phyloP scores from a whole-genome alignment of 2,113 vertebrate species.

The Charadrius vociferus region DNA sequence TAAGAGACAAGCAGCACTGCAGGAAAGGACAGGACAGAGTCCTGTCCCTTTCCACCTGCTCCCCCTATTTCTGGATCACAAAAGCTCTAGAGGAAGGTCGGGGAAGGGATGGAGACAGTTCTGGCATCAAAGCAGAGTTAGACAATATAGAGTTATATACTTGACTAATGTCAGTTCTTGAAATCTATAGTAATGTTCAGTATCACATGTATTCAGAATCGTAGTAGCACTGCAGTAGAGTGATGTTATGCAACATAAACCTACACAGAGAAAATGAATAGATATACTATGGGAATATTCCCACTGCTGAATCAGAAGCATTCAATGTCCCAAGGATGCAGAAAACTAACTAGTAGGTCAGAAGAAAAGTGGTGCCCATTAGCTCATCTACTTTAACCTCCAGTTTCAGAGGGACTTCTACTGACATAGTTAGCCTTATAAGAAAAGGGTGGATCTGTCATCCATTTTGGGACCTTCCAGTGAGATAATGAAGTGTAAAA shows the following conservation, averaged over 20 bases:
- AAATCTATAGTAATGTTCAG: not conserved
- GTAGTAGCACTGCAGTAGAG: not conserved
- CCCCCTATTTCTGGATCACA: not conserved
- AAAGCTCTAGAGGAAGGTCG: not conserved
- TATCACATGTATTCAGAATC: not conserved
- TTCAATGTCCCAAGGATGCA: not conserved
- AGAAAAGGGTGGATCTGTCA: not conserved
- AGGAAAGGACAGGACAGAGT: not conserved
- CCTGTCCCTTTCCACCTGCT: not conserved
- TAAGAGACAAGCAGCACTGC: not conserved
- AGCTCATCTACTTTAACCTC: not conserved
- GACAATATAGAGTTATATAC: not conserved
- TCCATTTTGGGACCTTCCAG: not conserved
- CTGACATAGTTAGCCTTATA: not conserved
- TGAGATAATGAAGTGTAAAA: not conserved
- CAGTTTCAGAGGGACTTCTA: not conserved
- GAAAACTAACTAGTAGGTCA: not conserved
- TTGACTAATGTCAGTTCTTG: not conserved
- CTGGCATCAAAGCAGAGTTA: not conserved
- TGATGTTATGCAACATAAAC: not conserved
- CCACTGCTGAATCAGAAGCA: not conserved
- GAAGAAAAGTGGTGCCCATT: not conserved
- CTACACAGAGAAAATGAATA: not conserved
- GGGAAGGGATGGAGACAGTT: not conserved
- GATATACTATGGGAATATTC: not conserved